Evolutionary conservation across 2,797 vertebrate species (phyloP).

Genomic region (Cynopterus sphinx): DNA sequence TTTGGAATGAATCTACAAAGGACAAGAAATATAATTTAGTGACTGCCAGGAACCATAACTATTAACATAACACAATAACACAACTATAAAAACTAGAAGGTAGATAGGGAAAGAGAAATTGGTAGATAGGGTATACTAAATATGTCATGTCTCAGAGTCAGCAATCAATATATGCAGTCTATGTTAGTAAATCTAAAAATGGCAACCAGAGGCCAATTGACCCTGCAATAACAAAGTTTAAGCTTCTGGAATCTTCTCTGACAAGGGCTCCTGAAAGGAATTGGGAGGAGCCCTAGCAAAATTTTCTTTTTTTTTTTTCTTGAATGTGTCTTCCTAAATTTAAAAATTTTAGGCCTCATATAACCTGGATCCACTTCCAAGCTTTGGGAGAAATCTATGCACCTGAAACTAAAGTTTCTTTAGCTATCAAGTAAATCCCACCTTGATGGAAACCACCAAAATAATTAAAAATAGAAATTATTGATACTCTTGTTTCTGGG

Average conservation of each 20-base stretch:
- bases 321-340: background rate
- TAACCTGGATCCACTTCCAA: background rate
- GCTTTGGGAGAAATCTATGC: background rate
- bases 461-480: background rate
- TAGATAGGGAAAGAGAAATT: background rate
- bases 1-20: conserved; percentile 14
- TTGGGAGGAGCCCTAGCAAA: background rate
- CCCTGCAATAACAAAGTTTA: background rate
- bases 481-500: background rate
- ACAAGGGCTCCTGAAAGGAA: background rate
- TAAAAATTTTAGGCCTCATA: background rate
- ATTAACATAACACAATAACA: background rate
- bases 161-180: background rate
- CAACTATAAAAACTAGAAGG: background rate
- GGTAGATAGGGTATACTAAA: background rate
- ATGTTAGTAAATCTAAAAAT: background rate
- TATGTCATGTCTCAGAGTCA: background rate
- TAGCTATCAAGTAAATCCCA: background rate
- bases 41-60: background rate
- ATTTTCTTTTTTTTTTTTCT: background rate
- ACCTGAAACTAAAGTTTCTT: background rate
- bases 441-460: background rate
- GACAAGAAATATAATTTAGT: background rate
- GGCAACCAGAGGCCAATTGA: background rate
- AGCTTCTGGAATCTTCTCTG: background rate